Base-by-base conservation (phyloP, 2,797 vertebrate genomes). In the Petrocephalus sullivani region DNA sequence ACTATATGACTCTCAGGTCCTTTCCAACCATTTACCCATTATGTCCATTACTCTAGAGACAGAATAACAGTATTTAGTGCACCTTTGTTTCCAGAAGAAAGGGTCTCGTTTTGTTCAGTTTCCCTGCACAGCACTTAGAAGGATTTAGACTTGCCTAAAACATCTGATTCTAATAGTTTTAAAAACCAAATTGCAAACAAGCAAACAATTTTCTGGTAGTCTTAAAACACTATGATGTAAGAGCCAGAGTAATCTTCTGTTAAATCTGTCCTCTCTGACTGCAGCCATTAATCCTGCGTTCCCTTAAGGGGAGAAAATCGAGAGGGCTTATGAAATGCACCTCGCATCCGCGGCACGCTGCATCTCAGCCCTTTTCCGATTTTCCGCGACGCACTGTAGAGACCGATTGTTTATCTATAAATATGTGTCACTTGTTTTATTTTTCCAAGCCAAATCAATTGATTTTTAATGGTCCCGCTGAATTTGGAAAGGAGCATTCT, bases 161-260 rank as follows among this genome's bases (percentile, higher is more conserved):
- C 86, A 85, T 88, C 86, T 86, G 33, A 87, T 86, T 89, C 61
- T 53, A 49, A 53, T 84, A 64, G 89, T 89, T 89, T 75, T 89
- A 85, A 89, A 90, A 84, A 92, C 91, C 60, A 9, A 88, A 90
- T 88, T 91, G 87, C 90, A 90, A 92, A 90, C 90, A 90, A 89
- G 89, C 89, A 86, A 87, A 92, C 90, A 89, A 85, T 92, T 92
- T 92, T 83, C 90, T 87, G 87, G 61, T 88, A 19, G 89, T 89
- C 89, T 90, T 90, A 92, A 90, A 91, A 89, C 87, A 84, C 21
- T 88, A 71, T 91, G 91, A 94, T 91, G 87, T 90, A 91, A 91
- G 88, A 91, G 90, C 91, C 89, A 12, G 89, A 67, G 87, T 92
- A 93, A 95, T 94, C 92, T 91, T 90, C 89, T 90, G 92, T 90